A percentile compares a stretch with the other conserved stretches of the same genome.
These are phyloP conservation scores for Hypena proboscidalis DNA, from an alignment of 2,888 invertebrate genomes.

Conservation along the genomic window DNA sequence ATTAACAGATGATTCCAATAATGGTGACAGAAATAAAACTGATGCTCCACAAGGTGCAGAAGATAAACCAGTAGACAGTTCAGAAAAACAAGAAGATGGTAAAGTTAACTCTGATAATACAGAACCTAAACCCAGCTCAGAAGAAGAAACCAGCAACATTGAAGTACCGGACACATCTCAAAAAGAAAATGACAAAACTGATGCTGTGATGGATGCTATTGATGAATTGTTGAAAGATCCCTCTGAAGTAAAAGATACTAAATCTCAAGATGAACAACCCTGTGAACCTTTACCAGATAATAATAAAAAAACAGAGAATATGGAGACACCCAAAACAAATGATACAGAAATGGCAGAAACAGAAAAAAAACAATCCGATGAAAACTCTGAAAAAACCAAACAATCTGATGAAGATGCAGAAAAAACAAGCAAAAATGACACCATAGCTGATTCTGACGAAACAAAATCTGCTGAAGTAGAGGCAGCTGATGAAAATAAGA, in stretches of 20 bases:
- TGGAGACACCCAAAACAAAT: too few species aligned
- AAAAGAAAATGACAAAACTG: slow-evolving; percentile 21
- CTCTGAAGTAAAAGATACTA: slow-evolving; percentile 11
- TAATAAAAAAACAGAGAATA: slow-evolving; percentile 17
- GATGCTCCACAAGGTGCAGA: slow-evolving; percentile 25
- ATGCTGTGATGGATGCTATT: slow-evolving; percentile 33
- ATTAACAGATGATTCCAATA: slow-evolving; percentile 2
- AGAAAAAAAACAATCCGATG: slow-evolving; percentile 11
- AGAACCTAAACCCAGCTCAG: background rate
- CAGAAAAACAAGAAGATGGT: slow-evolving; percentile 2
- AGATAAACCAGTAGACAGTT: slow-evolving; percentile 7
- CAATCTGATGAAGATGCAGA: slow-evolving; percentile 17
- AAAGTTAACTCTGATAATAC: background rate
- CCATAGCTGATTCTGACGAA: slow-evolving; percentile 2
- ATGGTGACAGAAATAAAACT: slow-evolving; percentile 8
- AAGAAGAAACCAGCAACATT: slow-evolving; percentile 9
- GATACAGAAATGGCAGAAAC: slow-evolving; percentile 22
- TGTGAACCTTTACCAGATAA: slow-evolving; percentile 7
- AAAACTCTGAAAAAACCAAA: slow-evolving; percentile 6
- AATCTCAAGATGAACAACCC: slow-evolving; percentile 11
- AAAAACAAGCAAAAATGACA: slow-evolving; percentile 1
- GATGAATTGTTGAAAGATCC: slow-evolving; percentile 29
- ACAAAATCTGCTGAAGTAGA: slow-evolving; percentile 15
- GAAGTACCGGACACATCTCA: slow-evolving; percentile 26
- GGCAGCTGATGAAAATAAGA: slow-evolving; percentile 6